A percentile compares a stretch with the other conserved stretches of the same genome.
These are phyloP conservation scores for Eubasilissa splendida DNA, from an alignment of 2,888 invertebrate species.

Conservation along the genomic window DNA sequence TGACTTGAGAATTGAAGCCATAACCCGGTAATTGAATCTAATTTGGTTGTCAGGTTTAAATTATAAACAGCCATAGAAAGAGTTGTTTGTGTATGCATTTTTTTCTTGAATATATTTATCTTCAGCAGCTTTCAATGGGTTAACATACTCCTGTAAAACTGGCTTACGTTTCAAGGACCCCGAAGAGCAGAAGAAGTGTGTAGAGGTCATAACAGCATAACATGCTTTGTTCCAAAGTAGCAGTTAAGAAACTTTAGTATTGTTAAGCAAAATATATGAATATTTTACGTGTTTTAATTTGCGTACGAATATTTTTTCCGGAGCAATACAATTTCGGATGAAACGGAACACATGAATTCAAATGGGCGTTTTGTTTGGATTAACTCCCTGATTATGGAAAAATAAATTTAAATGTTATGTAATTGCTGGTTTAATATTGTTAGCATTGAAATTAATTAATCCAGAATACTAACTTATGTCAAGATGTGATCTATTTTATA, in stretches of 20 bases:
- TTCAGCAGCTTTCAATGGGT: slow-evolving; percentile 2
- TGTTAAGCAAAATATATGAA: slow-evolving; percentile 57
- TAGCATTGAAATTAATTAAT: too few relatives aligned
- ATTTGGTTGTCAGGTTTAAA: too few relatives aligned
- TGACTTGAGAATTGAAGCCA: too few relatives aligned
- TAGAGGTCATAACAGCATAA: slow-evolving; percentile 32
- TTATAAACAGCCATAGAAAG: too few relatives aligned
- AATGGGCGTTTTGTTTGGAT: slow-evolving; percentile 29
- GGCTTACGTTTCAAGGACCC: slow-evolving; percentile 41
- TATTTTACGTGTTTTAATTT: slow-evolving; percentile 57
- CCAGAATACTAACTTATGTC: too few relatives aligned
- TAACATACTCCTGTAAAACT: slow-evolving; percentile 31
- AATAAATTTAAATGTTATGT: slow-evolving; percentile 7
- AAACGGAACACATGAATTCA: slow-evolving; percentile 39
- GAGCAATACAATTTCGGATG: neutral
- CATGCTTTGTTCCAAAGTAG: slow-evolving; percentile 54
- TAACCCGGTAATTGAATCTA: too few relatives aligned
- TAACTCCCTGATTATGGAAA: slow-evolving; percentile 17
- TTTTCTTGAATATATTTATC: neutral
- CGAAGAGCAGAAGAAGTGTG: slow-evolving; percentile 22
- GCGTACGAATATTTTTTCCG: slow-evolving; percentile 46
- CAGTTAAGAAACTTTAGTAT: slow-evolving; percentile 56
- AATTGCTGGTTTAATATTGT: neutral
- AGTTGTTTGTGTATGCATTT: too few relatives aligned
- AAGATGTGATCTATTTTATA: too few relatives aligned